Base-by-base conservation (phyloP, 2,113 vertebrate species). In the Rhinogobius similis region DNA sequence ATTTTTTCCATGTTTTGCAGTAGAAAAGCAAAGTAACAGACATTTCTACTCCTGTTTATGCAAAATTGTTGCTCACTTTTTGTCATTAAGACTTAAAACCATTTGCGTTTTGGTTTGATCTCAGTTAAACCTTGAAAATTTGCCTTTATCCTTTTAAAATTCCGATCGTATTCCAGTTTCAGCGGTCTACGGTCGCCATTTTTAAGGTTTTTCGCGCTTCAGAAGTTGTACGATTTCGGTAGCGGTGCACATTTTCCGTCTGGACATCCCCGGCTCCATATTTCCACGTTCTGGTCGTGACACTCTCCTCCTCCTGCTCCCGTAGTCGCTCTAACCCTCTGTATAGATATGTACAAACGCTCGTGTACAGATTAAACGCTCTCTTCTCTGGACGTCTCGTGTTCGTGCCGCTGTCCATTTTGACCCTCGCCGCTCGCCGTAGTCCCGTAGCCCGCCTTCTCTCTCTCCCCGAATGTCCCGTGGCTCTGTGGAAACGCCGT, bases 371-470 rank as follows among this genome's bases (percentile, higher is more conserved):
- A 68, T 80, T 32, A 75, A 36, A 77, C 77, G 84, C 59, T 64
- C 69, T 79, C 85, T 84, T 77, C 74, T 24, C 86, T 83, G n/a
- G 11, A 75, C 12, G 86, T 89, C 84, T 81, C 84, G 85, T 88
- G 81, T 86, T 89, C 82, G 86, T 81, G 72, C 29, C 87, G n/a
- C n/a, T n/a, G 62, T 38, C 70, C 78, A 64, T 65, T 24, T 50
- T 72, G 77, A 38, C 38, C 65, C 21, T 58, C 65, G 29, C 20
- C n/a, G 23, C 67, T 23, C 11, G 26, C 63, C 18, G 26, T 67
- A 62, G 68, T 70, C 46, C 75, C 16, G 62, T 67, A 73, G 59
- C 55, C 69, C 55, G 65, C 67, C 12, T 65, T 56, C 64, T 64
- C 68, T 70, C 64, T 16, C 43, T 18, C 13, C 5, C 53, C 77